Evolutionary conservation across 2,888 invertebrate species (phyloP).

Genomic region (Drosophila lacicola): DNA sequence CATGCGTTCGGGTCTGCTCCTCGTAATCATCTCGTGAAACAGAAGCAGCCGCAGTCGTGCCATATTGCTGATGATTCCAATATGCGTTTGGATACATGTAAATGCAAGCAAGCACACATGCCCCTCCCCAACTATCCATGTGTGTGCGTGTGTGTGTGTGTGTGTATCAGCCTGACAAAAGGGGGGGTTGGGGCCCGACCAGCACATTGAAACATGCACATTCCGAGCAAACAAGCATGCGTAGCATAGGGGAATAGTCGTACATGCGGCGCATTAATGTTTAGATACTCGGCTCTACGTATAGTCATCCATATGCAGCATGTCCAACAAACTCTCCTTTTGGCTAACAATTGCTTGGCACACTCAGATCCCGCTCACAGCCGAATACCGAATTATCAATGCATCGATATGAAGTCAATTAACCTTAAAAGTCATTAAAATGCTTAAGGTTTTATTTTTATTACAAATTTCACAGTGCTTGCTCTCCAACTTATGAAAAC

Average conservation of each 20-base stretch:
- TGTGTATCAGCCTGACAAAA: background rate
- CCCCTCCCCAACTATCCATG: background rate
- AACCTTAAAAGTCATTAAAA: background rate
- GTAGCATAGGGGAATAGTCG: slow-evolving; percentile 30
- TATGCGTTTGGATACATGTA: slow-evolving; percentile 41
- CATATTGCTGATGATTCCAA: slow-evolving; percentile 55
- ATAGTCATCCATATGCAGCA: background rate
- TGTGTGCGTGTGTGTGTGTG: background rate
- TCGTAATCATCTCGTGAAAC: slow-evolving; percentile 41
- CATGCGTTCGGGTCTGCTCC: slow-evolving; percentile 43
- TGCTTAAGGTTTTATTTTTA: too few relatives aligned
- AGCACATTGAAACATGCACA: slow-evolving; percentile 31
- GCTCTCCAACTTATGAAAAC: background rate
- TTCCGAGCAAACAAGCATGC: slow-evolving; percentile 39
- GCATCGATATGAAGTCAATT: background rate
- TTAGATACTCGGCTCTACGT: slow-evolving; percentile 1
- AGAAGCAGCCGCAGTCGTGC: slow-evolving; percentile 46
- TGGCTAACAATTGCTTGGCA: background rate
- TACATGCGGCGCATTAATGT: slow-evolving; percentile 12
- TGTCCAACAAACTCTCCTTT: background rate
- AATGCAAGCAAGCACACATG: slow-evolving; percentile 22
- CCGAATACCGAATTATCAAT: background rate
- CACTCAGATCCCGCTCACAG: background rate
- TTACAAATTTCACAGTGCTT: background rate
- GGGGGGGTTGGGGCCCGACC: background rate